These are phyloP conservation scores for Petrophora chlorosata DNA, from an alignment of 2,888 invertebrate species.

Conservation along the genomic window DNA sequence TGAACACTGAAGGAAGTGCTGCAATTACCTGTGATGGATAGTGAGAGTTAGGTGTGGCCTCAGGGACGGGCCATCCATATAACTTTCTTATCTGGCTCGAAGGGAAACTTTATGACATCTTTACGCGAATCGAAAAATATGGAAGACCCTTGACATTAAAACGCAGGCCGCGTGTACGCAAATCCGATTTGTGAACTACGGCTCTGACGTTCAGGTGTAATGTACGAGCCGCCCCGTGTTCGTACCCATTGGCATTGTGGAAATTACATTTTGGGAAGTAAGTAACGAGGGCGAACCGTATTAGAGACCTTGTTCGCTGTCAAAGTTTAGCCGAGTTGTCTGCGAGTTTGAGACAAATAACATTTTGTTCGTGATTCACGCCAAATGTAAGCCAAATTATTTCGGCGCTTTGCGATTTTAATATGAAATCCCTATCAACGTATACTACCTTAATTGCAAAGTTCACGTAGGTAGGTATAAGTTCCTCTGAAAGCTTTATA, in stretches of 20 bases:
- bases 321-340: too few relatives aligned
- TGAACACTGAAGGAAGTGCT: constrained; percentile 73
- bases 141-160: constrained; percentile 67
- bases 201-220: constrained; percentile 24
- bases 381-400: too few relatives aligned
- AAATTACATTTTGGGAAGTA: constrained; percentile 12
- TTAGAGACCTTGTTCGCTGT: too few relatives aligned
- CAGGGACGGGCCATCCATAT: constrained; percentile 69
- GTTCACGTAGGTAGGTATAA: too few relatives aligned
- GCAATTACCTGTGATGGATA: constrained; percentile 77
- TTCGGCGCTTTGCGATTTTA: too few relatives aligned
- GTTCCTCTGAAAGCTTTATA: too few relatives aligned
- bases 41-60: constrained; percentile 69
- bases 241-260: constrained; percentile 14
- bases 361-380: neutral
- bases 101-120: constrained; percentile 76
- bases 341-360: too few relatives aligned
- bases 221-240: constrained; percentile 8
- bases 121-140: constrained; percentile 75
- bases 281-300: constrained; percentile 4
- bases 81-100: constrained; percentile 76
- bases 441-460: too few relatives aligned
- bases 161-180: constrained; percentile 53
- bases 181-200: constrained; percentile 55
- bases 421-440: too few relatives aligned